Evolutionary conservation across 2,113 vertebrate species (phyloP).

Genomic region (Chunga burmeisteri): DNA sequence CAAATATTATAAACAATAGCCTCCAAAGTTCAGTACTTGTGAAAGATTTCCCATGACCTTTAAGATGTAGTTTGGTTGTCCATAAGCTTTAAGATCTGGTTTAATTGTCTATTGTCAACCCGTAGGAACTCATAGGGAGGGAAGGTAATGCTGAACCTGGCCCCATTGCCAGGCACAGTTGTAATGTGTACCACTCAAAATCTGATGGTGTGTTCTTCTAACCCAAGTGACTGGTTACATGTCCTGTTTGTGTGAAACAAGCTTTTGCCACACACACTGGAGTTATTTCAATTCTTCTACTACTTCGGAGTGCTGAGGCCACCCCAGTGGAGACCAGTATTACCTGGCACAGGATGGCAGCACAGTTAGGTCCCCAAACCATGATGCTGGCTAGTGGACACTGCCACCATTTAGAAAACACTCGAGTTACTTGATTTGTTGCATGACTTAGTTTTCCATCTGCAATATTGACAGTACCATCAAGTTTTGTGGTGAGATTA

Average conservation of each 20-base stretch:
- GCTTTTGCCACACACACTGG: neutral
- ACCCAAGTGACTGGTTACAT: neutral
- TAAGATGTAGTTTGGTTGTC: neutral
- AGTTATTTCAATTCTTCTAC: neutral
- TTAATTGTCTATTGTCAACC: neutral
- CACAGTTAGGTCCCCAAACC: accelerated
- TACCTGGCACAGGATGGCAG: neutral
- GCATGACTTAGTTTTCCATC: neutral
- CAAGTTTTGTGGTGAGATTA: neutral
- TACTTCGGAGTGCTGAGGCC: neutral
- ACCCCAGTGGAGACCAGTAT: neutral
- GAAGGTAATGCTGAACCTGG: too few species aligned
- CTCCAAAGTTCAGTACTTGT: neutral
- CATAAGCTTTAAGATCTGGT: neutral
- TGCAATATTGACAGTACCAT: neutral
- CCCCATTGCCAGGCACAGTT: neutral
- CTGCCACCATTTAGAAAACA: neutral
- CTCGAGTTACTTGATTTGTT: neutral
- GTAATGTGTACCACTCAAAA: too few species aligned
- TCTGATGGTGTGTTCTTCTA: too few species aligned
- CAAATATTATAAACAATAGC: neutral
- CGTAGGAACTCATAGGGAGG: neutral
- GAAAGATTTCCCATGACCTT: neutral
- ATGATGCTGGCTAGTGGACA: accelerated
- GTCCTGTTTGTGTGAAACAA: neutral